Evolutionary conservation across 2,113 vertebrate species (phyloP).

Genomic region (Colaptes auratus): DNA sequence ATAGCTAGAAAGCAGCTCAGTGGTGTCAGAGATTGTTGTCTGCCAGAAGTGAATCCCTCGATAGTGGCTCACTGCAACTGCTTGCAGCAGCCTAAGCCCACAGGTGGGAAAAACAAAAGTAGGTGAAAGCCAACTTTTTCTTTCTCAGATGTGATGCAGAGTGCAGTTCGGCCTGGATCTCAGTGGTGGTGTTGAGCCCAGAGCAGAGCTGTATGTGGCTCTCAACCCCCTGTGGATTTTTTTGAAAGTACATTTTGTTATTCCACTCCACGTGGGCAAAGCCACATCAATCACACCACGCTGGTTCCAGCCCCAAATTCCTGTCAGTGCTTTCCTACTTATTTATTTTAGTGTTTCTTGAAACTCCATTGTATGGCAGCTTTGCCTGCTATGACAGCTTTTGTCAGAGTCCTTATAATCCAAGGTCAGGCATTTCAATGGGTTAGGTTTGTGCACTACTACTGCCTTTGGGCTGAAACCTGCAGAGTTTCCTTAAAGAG

Average conservation of each 20-base stretch:
- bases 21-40: not conserved
- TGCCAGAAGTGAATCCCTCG: not conserved
- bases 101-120: not conserved
- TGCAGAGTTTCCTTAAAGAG: not conserved
- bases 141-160: not conserved
- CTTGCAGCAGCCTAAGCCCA: not conserved
- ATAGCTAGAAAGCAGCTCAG: not conserved
- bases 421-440: not conserved
- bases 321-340: not conserved
- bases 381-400: not conserved
- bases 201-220: not conserved
- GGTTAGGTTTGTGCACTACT: not conserved
- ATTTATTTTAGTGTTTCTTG: not conserved
- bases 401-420: not conserved
- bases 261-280: not conserved
- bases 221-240: rapidly evolving
- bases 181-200: not conserved
- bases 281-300: not conserved
- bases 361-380: not conserved
- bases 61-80: not conserved
- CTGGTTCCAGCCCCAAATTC: not conserved
- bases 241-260: not conserved
- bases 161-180: not conserved
- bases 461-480: not conserved
- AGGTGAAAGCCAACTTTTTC: not conserved